Percentiles rank a stretch among this genome's conserved stretches.
These are phyloP conservation scores for Centruroides vittatus DNA, from an alignment of 1,140 invertebrate genomes.

Conservation along the genomic window DNA sequence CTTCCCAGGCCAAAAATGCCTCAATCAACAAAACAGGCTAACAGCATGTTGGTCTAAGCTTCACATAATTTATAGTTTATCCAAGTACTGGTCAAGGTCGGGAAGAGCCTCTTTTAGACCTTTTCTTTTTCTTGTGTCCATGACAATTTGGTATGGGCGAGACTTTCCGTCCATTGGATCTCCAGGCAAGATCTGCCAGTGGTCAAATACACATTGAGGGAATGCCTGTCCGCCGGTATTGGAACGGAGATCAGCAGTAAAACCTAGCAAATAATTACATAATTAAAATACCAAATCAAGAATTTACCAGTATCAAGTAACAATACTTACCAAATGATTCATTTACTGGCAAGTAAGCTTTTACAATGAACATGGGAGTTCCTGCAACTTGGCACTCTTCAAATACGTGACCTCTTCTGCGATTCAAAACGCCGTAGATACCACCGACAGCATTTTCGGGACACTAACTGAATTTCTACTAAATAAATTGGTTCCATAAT, in stretches of 20 bases:
- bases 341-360: slow-evolving; percentile 72
- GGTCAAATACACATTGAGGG: slow-evolving; percentile 99
- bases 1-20: too few species aligned
- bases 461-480: slow-evolving; percentile 92
- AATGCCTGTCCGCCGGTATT: slow-evolving; percentile 99
- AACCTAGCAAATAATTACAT: slow-evolving; percentile 31
- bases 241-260: slow-evolving; percentile 94
- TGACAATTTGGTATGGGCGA: slow-evolving; percentile 72
- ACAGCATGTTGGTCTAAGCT: too few species aligned
- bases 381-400: slow-evolving; percentile 54
- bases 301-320: neutral
- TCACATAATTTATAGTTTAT: slow-evolving; percentile 28
- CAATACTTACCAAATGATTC: slow-evolving; percentile 37
- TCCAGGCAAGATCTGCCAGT: slow-evolving; percentile 95
- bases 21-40: too few species aligned
- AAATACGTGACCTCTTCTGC: slow-evolving; percentile 37
- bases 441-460: slow-evolving; percentile 67
- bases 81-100: slow-evolving; percentile 78
- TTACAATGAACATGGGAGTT: slow-evolving; percentile 97
- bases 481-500: slow-evolving; percentile 97
- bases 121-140: slow-evolving; percentile 95
- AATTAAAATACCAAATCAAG: neutral
- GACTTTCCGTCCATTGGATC: slow-evolving; percentile 67
- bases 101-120: slow-evolving; percentile 96
- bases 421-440: slow-evolving; percentile 37